Evolutionary conservation across 1,140 invertebrate species (phyloP).

Genomic region (Helicoverpa armigera): DNA sequence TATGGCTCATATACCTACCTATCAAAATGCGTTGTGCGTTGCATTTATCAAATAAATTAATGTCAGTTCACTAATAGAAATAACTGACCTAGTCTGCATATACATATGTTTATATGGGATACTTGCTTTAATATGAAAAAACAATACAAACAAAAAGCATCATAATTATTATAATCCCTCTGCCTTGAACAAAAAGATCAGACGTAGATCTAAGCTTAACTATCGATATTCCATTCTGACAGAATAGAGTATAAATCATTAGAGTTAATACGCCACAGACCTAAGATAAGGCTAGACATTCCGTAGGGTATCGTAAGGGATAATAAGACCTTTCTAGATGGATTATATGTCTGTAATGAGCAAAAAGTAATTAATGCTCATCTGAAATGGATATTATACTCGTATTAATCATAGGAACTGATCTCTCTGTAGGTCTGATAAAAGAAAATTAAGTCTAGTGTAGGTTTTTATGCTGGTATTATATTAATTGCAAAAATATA

Average conservation of each 20-base stretch:
- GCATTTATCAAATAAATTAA: too few relatives aligned
- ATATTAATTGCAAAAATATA: too few relatives aligned
- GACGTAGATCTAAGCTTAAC: constrained; percentile 5
- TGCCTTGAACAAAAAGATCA: neutral
- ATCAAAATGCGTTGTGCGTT: too few relatives aligned
- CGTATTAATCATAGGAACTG: too few relatives aligned
- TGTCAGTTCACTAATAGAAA: too few relatives aligned
- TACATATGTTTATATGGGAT: too few relatives aligned
- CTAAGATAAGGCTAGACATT: neutral
- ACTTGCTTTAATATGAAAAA: too few relatives aligned
- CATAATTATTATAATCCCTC: neutral
- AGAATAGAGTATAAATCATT: neutral
- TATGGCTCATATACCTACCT: too few relatives aligned
- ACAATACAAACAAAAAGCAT: neutral
- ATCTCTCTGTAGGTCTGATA: too few relatives aligned
- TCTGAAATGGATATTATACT: neutral
- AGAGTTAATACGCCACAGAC: neutral
- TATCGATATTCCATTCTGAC: neutral
- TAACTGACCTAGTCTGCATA: too few relatives aligned
- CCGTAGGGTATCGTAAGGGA: neutral
- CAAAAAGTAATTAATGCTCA: neutral
- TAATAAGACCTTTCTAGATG: neutral
- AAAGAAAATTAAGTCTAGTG: too few relatives aligned
- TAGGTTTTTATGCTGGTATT: too few relatives aligned
- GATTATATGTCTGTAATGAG: neutral